A percentile compares a stretch with the other conserved stretches of the same genome.
Evolutionary conservation across 1,140 invertebrate species (phyloP).

Genomic region (Heliconius congener): DNA sequence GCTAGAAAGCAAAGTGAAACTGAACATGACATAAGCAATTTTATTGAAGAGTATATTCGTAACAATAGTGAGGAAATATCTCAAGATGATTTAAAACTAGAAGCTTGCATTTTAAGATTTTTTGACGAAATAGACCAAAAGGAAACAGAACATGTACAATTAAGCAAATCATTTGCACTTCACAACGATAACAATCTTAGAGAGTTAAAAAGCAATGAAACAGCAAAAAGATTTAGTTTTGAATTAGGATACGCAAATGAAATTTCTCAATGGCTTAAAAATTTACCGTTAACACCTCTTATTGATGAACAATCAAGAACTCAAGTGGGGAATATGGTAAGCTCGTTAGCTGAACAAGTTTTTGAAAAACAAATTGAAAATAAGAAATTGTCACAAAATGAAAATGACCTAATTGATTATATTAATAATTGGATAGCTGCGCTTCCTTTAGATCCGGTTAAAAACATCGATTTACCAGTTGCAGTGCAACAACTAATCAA

Average conservation of each 20-base stretch:
- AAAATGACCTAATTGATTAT: slow-evolving; percentile 39
- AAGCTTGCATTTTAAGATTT: slow-evolving; percentile 45
- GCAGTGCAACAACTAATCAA: slow-evolving; percentile 48
- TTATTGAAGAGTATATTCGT: slow-evolving; percentile 46
- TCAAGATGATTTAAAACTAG: slow-evolving; percentile 47
- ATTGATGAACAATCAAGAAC: slow-evolving; percentile 25
- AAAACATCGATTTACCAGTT: slow-evolving; percentile 42
- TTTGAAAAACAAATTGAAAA: slow-evolving; percentile 31
- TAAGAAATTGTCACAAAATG: slow-evolving; percentile 17
- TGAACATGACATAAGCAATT: slow-evolving; percentile 36
- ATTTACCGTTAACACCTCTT: slow-evolving; percentile 46
- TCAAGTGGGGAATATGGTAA: slow-evolving; percentile 44
- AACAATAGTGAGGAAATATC: slow-evolving; percentile 41
- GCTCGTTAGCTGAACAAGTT: slow-evolving; percentile 45
- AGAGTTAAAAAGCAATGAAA: slow-evolving; percentile 31
- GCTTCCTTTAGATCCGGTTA: slow-evolving; percentile 45
- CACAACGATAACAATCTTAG: background rate
- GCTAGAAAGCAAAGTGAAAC: background rate
- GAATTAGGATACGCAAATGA: slow-evolving; percentile 49
- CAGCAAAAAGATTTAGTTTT: slow-evolving; percentile 38
- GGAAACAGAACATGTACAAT: slow-evolving; percentile 9
- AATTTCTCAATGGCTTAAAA: slow-evolving; percentile 53
- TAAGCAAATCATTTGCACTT: background rate
- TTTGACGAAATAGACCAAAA: slow-evolving; percentile 46
- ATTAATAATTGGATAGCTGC: slow-evolving; percentile 46